These are phyloP conservation scores for Tragelaphus oryx DNA, from an alignment of 2,797 vertebrate species.

Conservation along the genomic window DNA sequence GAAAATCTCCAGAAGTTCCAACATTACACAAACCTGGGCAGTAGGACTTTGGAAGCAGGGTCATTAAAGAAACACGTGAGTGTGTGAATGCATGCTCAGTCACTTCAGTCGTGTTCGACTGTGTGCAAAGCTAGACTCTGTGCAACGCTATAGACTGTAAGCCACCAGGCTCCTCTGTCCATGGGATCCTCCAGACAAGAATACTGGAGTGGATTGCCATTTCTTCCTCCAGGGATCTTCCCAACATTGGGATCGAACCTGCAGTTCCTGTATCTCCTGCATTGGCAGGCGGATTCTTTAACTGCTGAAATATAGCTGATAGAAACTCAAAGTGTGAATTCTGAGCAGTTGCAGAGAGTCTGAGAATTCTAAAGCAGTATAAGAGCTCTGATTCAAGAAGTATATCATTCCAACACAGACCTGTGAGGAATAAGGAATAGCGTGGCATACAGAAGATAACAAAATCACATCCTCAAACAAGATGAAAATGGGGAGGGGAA, in stretches of 20 bases:
- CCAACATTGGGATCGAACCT: fast-evolving
- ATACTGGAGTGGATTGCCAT: neutral
- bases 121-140: neutral
- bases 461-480: neutral
- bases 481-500: neutral
- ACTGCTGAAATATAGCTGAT: neutral
- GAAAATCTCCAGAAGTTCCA: neutral
- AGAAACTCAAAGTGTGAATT: neutral
- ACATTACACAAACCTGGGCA: neutral
- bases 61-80: neutral
- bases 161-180: neutral
- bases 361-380: neutral
- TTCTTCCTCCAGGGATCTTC: neutral
- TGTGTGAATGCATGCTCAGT: neutral
- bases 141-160: neutral
- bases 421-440: neutral
- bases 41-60: neutral
- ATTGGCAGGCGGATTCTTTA: neutral
- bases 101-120: neutral
- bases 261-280: neutral
- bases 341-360: neutral
- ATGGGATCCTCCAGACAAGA: neutral
- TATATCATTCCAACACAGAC: neutral
- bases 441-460: neutral
- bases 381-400: neutral